phyloP scores from a whole-genome alignment of 2,797 vertebrate species.

The Decapterus maruadsi region DNA sequence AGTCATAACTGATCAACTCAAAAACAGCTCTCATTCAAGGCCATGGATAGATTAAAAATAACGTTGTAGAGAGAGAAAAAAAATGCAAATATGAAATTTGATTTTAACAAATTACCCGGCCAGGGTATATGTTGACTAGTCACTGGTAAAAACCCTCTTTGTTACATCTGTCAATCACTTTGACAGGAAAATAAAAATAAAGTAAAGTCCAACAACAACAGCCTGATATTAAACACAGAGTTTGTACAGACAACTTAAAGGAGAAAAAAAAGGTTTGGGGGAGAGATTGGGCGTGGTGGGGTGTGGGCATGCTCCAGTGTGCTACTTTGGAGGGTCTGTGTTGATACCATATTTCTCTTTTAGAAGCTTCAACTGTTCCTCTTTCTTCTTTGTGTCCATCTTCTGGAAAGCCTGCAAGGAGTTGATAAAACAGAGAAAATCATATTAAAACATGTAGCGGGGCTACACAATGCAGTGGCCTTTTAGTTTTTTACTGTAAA shows the following conservation, averaged over 20 bases:
- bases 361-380: conserved; percentile 97
- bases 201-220: background rate
- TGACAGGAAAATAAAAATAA: background rate
- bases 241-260: conserved; percentile 33
- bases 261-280: background rate
- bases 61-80: background rate
- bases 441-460: background rate
- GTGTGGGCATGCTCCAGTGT: background rate
- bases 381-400: conserved; percentile 99
- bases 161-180: background rate
- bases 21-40: background rate
- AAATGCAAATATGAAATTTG: background rate
- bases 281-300: background rate
- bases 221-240: background rate
- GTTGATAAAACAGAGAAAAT: background rate
- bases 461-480: too few relatives aligned
- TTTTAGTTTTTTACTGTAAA: too few relatives aligned
- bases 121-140: background rate
- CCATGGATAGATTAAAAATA: conserved; percentile 26
- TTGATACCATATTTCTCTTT: conserved; percentile 99
- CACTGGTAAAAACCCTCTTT: background rate
- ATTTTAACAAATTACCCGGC: background rate
- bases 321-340: conserved; percentile 97
- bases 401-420: conserved; percentile 95
- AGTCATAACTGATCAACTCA: background rate